A percentile compares a stretch with the other conserved stretches of the same genome.
These are phyloP conservation scores for Fistularia commersonii DNA, from an alignment of 2,797 vertebrate genomes.

Conservation along the genomic window DNA sequence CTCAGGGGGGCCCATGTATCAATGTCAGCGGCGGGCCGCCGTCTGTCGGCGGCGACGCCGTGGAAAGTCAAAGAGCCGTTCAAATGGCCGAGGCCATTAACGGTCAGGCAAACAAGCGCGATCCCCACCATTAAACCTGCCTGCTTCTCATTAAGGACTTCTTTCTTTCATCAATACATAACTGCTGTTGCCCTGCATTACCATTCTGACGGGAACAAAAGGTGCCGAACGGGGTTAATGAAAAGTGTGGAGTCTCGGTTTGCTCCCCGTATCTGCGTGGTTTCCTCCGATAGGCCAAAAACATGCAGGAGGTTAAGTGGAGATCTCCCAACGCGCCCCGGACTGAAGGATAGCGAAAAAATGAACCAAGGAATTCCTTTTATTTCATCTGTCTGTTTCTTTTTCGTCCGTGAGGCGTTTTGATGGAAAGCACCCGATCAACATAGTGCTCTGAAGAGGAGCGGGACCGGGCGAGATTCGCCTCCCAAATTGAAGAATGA, in stretches of 20 bases:
- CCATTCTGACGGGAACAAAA: slow-evolving; percentile 4
- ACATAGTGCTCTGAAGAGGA: too few relatives aligned
- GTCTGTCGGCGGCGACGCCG: slow-evolving; percentile 46
- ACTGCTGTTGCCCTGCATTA: slow-evolving; percentile 43
- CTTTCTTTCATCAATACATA: slow-evolving; percentile 60
- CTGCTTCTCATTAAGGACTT: slow-evolving; percentile 53
- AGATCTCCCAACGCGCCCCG: too few relatives aligned
- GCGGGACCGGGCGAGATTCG: too few relatives aligned
- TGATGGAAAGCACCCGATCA: too few relatives aligned
- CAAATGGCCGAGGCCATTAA: slow-evolving; percentile 52
- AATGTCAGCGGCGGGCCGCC: slow-evolving; percentile 54
- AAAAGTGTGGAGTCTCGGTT: too few relatives aligned
- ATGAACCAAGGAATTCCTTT: too few relatives aligned
- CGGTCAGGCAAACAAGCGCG: slow-evolving; percentile 54
- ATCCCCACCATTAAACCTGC: slow-evolving; percentile 59
- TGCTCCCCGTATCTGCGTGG: too few relatives aligned
- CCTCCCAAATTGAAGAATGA: too few relatives aligned
- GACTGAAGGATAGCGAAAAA: too few relatives aligned
- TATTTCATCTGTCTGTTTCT: too few relatives aligned
- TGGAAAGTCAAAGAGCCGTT: slow-evolving; percentile 54
- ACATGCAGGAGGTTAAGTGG: background rate
- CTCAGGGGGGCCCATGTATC: slow-evolving; percentile 64
- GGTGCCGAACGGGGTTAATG: background rate
- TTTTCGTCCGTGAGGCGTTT: too few relatives aligned
- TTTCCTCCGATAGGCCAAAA: too few relatives aligned